Base-by-base conservation (phyloP, 2,113 vertebrate species). In the Rhegmatorhina hoffmannsi region DNA sequence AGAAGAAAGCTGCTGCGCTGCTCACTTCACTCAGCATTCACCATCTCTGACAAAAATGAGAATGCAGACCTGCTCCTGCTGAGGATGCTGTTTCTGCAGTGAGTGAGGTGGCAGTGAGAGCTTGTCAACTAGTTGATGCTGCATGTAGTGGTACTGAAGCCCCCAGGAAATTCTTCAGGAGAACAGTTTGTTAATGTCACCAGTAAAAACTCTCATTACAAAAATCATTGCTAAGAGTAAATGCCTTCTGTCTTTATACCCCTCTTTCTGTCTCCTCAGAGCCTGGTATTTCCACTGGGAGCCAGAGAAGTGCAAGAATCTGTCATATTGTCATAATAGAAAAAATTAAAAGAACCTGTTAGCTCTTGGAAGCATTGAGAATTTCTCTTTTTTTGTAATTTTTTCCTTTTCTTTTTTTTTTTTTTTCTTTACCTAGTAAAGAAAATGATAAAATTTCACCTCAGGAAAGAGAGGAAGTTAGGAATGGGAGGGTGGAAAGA, bases 301-400 rank as follows among this genome's bases (percentile, higher is more conserved):
- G 66, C 40, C 55, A 63, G 77, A 33, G 60, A 93, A 96, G 40
- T 72, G 62, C 31, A 91, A 62, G 62, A 95, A 94, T 82, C 66
- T 58, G 95, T 96, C 95, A 87, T 96, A 94, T 96, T 98, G 97
- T 97, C 94, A 97, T 98, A 98, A 97, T 28, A 96, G 84, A 95
- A 96, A 93, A 89, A 97, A 98, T 97, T 95, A 96, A 96, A 81
- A 96, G 95, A 76, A n/a, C 58, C 81, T 73, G 26, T 92, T 96
- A 96, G 89, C 84, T 94, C 90, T 55, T 26, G 77, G 84, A 95
- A 62, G 11, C 0, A 1, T 74, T 46, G 68, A 91, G 31, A 33
- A 36, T 80, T 92, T 84, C 25, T 68, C 5, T 19, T 46, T 26
- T 26, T 20, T 52, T 13, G 3, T 44, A 38, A 10, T 55, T 5